phyloP scores from a whole-genome alignment of 92 coral and sea anemone species.

The Metridium senile region DNA sequence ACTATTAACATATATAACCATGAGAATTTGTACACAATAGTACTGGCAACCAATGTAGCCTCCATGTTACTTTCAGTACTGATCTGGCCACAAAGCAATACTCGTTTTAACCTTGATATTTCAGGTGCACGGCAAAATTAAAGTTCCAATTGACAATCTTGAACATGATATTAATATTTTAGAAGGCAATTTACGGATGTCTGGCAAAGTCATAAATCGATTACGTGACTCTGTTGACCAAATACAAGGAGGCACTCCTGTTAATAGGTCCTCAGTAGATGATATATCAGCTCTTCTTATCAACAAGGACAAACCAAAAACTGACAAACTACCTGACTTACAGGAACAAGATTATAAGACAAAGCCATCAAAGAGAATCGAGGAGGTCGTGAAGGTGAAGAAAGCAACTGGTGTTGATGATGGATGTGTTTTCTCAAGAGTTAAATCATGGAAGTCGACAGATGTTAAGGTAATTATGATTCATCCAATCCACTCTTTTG shows the following conservation, averaged over 20 bases:
- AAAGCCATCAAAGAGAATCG: not conserved
- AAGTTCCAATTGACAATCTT: slow-evolving; percentile 74
- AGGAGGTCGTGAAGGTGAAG: not conserved
- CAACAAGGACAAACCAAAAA: slow-evolving; percentile 8
- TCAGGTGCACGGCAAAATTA: slow-evolving; percentile 63
- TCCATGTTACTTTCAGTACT: not conserved
- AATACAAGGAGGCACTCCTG: slow-evolving; percentile 21
- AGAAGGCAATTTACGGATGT: slow-evolving; percentile 74
- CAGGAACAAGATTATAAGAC: slow-evolving; percentile 1
- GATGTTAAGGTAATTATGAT: slow-evolving; percentile 95
- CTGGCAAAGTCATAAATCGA: slow-evolving; percentile 81
- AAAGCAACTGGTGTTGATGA: slow-evolving; percentile 39
- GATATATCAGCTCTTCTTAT: slow-evolving; percentile 23
- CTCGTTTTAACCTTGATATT: slow-evolving; percentile 13
- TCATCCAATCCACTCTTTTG: too few species aligned
- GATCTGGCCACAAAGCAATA: not conserved
- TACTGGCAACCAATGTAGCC: too few species aligned
- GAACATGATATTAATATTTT: slow-evolving; percentile 82
- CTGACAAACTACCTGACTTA: slow-evolving; percentile 14
- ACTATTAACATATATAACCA: too few species aligned
- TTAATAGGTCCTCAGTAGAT: slow-evolving; percentile 18
- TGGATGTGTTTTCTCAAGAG: slow-evolving; percentile 87
- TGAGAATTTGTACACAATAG: too few species aligned
- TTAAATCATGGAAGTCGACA: slow-evolving; percentile 83
- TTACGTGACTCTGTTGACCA: slow-evolving; percentile 61